Percentiles rank a stretch among this genome's conserved stretches.
Evolutionary conservation across 1,140 invertebrate species (phyloP).

Genomic region (Drosophila orena): DNA sequence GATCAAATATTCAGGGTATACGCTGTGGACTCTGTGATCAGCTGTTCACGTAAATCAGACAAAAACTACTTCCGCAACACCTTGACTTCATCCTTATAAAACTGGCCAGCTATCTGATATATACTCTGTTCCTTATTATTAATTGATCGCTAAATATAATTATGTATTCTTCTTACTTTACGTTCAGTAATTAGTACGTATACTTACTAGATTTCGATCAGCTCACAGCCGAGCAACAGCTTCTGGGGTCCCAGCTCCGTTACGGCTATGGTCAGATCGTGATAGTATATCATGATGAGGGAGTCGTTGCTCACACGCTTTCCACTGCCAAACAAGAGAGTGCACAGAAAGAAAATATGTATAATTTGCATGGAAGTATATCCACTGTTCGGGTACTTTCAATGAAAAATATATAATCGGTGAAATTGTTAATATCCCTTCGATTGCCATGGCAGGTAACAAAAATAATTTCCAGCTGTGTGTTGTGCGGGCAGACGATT

Average conservation of each 20-base stretch:
- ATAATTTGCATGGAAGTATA: background rate
- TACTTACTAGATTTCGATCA: constrained; percentile 94
- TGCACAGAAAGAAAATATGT: background rate
- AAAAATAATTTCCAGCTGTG: background rate
- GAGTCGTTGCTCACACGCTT: constrained; percentile 87
- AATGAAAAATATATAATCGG: background rate
- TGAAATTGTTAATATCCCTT: no score
- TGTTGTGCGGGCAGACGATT: background rate
- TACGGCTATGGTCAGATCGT: constrained; percentile 92
- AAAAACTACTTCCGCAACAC: constrained; percentile 18
- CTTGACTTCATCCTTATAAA: constrained; percentile 10
- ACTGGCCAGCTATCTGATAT: no score
- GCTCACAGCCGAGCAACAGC: constrained; percentile 90
- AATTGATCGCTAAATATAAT: background rate
- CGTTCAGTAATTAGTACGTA: background rate
- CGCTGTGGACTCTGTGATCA: background rate
- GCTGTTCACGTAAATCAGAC: background rate
- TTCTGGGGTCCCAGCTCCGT: constrained; percentile 89
- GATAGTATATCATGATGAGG: constrained; percentile 89
- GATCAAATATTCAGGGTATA: constrained; percentile 2
- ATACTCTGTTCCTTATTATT: no score
- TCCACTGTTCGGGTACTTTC: no score
- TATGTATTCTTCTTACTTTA: background rate
- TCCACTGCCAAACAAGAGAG: constrained; percentile 86
- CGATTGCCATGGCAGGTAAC: no score